Evolutionary conservation across 2,888 invertebrate genomes (phyloP).

Genomic region (Cosmopolites sordidus): DNA sequence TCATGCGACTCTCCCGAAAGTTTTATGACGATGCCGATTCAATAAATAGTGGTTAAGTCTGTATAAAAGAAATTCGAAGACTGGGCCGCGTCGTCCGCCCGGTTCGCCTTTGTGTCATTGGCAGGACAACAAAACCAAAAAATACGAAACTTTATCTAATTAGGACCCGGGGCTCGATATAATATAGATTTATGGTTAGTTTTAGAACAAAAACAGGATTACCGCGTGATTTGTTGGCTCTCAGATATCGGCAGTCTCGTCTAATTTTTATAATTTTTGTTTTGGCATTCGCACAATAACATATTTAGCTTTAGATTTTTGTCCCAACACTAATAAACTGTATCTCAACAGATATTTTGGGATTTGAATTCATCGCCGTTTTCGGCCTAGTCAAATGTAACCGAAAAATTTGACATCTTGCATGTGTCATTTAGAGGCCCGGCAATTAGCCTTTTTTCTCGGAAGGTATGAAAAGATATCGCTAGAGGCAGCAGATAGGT

Average conservation of each 20-base stretch:
- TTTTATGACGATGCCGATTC: constrained; percentile 26
- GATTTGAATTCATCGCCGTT: too few species aligned
- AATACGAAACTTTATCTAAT: constrained; percentile 45
- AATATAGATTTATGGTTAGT: constrained; percentile 48
- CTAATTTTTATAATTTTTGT: constrained; percentile 11
- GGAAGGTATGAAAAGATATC: too few species aligned
- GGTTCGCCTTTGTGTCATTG: constrained; percentile 29
- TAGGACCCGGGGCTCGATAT: constrained; percentile 45
- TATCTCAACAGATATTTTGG: too few species aligned
- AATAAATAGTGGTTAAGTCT: constrained; percentile 27
- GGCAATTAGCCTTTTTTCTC: too few species aligned
- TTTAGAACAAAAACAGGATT: constrained; percentile 43
- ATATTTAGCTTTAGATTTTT: too few species aligned
- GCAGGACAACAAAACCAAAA: constrained; percentile 30
- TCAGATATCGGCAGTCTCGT: constrained; percentile 3
- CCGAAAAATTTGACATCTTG: too few species aligned
- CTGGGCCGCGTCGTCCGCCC: constrained; percentile 13
- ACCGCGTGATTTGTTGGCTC: constrained; percentile 40
- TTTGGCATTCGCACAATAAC: too few species aligned
- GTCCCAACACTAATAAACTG: too few species aligned
- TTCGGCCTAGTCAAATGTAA: too few species aligned
- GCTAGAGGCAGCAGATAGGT: too few species aligned
- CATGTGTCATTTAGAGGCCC: too few species aligned
- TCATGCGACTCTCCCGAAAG: constrained; percentile 23
- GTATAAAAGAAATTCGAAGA: constrained; percentile 27